These are phyloP conservation scores for Ceraclea dissimilis DNA, from an alignment of 2,888 invertebrate genomes.

Conservation along the genomic window DNA sequence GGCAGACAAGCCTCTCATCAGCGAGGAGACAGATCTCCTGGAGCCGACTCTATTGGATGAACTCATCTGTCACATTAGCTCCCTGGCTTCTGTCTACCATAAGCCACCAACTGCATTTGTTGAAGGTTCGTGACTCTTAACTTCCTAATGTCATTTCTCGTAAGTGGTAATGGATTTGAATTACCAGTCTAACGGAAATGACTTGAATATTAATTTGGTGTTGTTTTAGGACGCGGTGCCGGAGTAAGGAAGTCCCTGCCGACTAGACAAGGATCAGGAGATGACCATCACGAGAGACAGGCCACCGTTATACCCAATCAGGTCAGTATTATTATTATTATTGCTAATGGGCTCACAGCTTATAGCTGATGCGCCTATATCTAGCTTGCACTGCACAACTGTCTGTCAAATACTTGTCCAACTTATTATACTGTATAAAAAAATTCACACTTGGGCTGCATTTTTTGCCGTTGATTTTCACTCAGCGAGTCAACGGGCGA, in stretches of 20 bases:
- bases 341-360: no score
- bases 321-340: conserved; percentile 30
- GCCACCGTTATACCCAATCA: conserved; percentile 64
- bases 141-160: no score
- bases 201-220: no score
- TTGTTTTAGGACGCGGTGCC: conserved; percentile 48
- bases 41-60: conserved; percentile 97
- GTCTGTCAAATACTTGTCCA: no score
- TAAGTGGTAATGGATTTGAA: no score
- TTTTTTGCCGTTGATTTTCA: no score
- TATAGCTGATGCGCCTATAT: no score
- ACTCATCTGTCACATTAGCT: conserved; percentile 96
- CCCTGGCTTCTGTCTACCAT: conserved; percentile 96
- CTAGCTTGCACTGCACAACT: no score
- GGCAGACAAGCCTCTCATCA: conserved; percentile 97
- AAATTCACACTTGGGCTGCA: no score
- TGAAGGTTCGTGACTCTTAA: conserved; percentile 70
- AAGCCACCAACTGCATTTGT: conserved; percentile 99
- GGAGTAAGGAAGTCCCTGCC: conserved; percentile 76
- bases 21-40: conserved; percentile 95
- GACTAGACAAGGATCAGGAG: conserved; percentile 47
- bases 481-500: no score
- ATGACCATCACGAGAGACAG: conserved; percentile 33
- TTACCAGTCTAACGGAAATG: no score
- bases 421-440: no score